Evolutionary conservation across 2,888 invertebrate genomes (phyloP).

Genomic region (Dexiosoma caninum): DNA sequence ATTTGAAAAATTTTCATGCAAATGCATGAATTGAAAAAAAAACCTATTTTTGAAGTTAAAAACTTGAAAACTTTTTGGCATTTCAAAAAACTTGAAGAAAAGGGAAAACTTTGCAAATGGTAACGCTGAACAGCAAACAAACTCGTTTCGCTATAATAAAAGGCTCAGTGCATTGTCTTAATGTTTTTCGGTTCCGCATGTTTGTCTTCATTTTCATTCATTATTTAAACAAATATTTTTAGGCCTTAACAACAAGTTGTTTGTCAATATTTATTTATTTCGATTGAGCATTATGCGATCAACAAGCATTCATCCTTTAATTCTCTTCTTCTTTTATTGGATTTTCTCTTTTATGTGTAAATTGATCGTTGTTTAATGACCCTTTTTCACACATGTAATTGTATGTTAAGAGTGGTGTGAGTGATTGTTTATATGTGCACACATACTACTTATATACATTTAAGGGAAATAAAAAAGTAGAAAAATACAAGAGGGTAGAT

Average conservation of each 20-base stretch:
- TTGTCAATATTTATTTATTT: constrained; percentile 54
- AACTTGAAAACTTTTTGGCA: too few species aligned
- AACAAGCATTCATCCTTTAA: not conserved
- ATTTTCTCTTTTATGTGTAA: not conserved
- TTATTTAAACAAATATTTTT: constrained; percentile 56
- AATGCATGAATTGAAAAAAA: too few species aligned
- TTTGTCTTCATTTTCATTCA: constrained; percentile 7
- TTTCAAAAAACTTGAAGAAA: too few species aligned
- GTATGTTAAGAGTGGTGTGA: constrained; percentile 17
- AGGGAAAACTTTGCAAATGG: too few species aligned
- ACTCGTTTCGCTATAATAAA: too few species aligned
- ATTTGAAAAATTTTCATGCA: too few species aligned
- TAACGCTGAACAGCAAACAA: too few species aligned
- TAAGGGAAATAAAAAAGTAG: constrained; percentile 4
- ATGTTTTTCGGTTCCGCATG: too few species aligned
- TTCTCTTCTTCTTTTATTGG: not conserved
- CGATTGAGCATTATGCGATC: constrained; percentile 30
- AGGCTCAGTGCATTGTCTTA: too few species aligned
- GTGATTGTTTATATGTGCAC: not conserved
- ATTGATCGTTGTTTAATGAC: constrained; percentile 35
- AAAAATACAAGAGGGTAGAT: constrained; percentile 29
- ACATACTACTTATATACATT: too few species aligned
- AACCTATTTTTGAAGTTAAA: too few species aligned
- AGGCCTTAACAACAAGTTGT: constrained; percentile 62
- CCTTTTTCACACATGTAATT: constrained; percentile 52